Evolutionary conservation across 1,140 invertebrate genomes (phyloP).

Genomic region (Protaetia brevitarsis): DNA sequence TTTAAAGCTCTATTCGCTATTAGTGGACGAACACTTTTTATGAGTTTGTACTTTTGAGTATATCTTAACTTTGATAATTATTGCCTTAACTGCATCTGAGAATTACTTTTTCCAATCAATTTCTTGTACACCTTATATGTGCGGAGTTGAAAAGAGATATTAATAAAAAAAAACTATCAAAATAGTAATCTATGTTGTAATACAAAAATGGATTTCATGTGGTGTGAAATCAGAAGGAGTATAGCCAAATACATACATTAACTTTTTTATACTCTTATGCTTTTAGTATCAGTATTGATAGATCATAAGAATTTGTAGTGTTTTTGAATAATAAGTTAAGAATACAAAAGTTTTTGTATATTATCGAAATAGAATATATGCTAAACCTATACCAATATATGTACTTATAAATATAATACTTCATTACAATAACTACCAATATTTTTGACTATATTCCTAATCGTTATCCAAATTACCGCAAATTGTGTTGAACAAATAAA

Average conservation of each 20-base stretch:
- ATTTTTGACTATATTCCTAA: not conserved
- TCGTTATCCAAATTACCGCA: too few species aligned
- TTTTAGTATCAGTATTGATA: not conserved
- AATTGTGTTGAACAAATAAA: not conserved
- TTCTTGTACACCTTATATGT: too few species aligned
- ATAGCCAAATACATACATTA: not conserved
- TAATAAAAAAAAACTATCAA: too few species aligned
- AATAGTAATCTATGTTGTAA: too few species aligned
- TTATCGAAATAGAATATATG: not conserved
- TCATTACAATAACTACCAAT: not conserved
- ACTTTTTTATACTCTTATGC: not conserved
- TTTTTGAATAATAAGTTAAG: not conserved
- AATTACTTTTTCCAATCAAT: too few species aligned
- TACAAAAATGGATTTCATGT: too few species aligned
- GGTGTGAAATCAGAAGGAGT: too few species aligned
- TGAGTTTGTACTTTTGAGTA: not conserved
- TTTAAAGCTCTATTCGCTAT: not conserved
- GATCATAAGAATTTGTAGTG: not conserved
- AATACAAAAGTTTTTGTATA: not conserved
- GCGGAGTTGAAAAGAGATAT: too few species aligned
- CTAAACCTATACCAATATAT: not conserved
- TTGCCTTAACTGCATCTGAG: not conserved
- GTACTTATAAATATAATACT: not conserved
- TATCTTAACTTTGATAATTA: not conserved
- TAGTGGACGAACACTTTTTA: not conserved